Percentiles rank a stretch among this genome's conserved stretches.
Evolutionary conservation across 2,797 vertebrate genomes (phyloP).

Genomic region (Helostoma temminkii): DNA sequence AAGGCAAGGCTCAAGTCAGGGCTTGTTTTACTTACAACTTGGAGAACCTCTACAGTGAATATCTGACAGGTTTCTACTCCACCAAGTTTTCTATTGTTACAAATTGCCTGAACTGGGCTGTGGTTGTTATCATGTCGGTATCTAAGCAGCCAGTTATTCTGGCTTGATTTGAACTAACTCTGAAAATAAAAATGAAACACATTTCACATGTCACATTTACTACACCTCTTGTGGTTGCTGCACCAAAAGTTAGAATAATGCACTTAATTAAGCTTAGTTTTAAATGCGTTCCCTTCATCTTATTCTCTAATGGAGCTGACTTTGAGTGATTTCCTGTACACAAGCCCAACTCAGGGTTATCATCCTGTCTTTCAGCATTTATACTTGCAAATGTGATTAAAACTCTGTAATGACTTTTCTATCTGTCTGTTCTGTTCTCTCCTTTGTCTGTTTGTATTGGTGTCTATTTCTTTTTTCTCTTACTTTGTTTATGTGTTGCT

Average conservation of each 20-base stretch:
- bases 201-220: neutral
- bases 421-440: slow-evolving; percentile 17
- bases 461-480: slow-evolving; percentile 25
- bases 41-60: slow-evolving; percentile 44
- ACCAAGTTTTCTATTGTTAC: slow-evolving; percentile 28
- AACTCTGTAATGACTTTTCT: neutral
- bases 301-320: neutral
- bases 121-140: slow-evolving; percentile 20
- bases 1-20: slow-evolving; percentile 63
- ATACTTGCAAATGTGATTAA: slow-evolving; percentile 17
- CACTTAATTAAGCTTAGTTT: neutral
- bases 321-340: neutral
- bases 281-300: slow-evolving; percentile 7
- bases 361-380: neutral
- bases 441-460: slow-evolving; percentile 25
- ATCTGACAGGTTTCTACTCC: slow-evolving; percentile 36
- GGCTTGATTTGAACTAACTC: neutral
- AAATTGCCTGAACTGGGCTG: slow-evolving; percentile 7
- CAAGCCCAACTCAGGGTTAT: too few relatives aligned
- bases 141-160: neutral
- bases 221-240: neutral
- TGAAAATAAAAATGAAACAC: slow-evolving; percentile 7
- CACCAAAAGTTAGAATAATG: too few relatives aligned
- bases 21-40: slow-evolving; percentile 65
- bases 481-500: slow-evolving; percentile 54